Conservation (phyloP, 2,888 invertebrate genomes). For the Epinotia ramella region DNA sequence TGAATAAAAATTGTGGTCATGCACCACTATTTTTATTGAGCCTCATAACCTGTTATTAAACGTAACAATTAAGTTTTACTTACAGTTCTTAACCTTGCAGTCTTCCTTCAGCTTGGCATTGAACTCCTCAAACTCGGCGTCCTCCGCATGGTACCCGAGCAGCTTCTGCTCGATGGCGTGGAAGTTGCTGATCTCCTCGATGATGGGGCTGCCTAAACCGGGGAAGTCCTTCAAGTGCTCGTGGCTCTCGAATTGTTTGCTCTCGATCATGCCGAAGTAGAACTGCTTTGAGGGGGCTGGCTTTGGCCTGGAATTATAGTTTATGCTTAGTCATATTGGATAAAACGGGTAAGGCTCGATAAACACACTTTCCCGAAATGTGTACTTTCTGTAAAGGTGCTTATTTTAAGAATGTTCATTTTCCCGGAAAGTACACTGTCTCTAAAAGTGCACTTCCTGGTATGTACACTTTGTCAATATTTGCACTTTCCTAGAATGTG, state of each 20-base stretch:
- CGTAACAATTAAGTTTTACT: slow-evolving; percentile 50
- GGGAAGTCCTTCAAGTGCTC: slow-evolving; percentile 78
- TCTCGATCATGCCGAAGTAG: slow-evolving; percentile 92
- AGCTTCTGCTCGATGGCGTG: slow-evolving; percentile 78
- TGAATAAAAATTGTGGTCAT: too few relatives aligned
- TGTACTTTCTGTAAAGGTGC: too few relatives aligned
- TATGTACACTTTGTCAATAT: too few relatives aligned
- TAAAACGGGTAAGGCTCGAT: too few relatives aligned
- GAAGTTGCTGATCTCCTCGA: slow-evolving; percentile 78
- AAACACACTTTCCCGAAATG: too few relatives aligned
- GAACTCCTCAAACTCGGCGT: slow-evolving; percentile 75
- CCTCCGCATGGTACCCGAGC: slow-evolving; percentile 75
- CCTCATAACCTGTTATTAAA: too few relatives aligned
- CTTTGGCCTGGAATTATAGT: slow-evolving; percentile 61
- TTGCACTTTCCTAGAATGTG: too few relatives aligned
- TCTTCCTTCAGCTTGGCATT: slow-evolving; percentile 73
- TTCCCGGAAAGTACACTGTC: too few relatives aligned
- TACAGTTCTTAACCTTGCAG: slow-evolving; percentile 72
- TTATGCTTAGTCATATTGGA: neutral
- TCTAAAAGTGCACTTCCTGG: too few relatives aligned
- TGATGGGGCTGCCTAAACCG: slow-evolving; percentile 77
- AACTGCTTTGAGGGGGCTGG: slow-evolving; percentile 83
- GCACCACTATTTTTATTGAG: too few relatives aligned
- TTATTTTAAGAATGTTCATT: too few relatives aligned
- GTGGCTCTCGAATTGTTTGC: slow-evolving; percentile 65